Evolutionary conservation across 2,888 invertebrate species (phyloP), one percentile per base, ranked within the genome.

Genomic region (Lithophane ornitopus): DNA sequence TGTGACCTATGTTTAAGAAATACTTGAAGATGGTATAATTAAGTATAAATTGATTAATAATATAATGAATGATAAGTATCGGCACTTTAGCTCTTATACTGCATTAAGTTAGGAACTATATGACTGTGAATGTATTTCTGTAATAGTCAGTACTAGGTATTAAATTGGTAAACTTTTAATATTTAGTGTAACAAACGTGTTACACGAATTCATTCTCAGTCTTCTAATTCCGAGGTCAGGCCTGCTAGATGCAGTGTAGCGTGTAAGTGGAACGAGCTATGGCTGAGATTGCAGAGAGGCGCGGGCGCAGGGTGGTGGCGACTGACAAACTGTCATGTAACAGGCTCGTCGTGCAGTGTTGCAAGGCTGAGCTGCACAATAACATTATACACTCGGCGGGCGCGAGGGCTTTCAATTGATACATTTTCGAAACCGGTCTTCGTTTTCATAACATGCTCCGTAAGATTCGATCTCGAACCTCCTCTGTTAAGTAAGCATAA

Each of bases 391-490:
- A 94, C 93, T 90, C 93, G 90, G 88, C 90, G 74, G 85, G 80
- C 83, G 74, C 34, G 71, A 93, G 91, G 92, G 93, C 94, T 95
- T 95, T 94, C 95, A 94, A 95, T 95, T 95, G 94, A 95, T 96
- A 95, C 95, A 96, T 96, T 95, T 95, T 94, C 92, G 91, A 94
- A 95, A 95, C 95, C 94, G 93, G 95, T 95, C 93, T 89, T 86
- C 90, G 94, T 95, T 95, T 96, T 96, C 95, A 95, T 94, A 95
- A 96, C 94, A 95, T 87, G 91, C 87, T 89, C 88, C 84, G 90
- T 90, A 89, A 89, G 89, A 87, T 83, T 90, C 87, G 88, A 91
- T 90, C 89, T 89, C 85, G 83, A 90, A 90, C 86, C 86, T 86
- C 81, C 84, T 80, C 79, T 85, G 85, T 85, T 86, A 85, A 86